These are phyloP conservation scores for Sciurus vulgaris DNA, from an alignment of 2,797 vertebrate genomes.

Conservation along the genomic window DNA sequence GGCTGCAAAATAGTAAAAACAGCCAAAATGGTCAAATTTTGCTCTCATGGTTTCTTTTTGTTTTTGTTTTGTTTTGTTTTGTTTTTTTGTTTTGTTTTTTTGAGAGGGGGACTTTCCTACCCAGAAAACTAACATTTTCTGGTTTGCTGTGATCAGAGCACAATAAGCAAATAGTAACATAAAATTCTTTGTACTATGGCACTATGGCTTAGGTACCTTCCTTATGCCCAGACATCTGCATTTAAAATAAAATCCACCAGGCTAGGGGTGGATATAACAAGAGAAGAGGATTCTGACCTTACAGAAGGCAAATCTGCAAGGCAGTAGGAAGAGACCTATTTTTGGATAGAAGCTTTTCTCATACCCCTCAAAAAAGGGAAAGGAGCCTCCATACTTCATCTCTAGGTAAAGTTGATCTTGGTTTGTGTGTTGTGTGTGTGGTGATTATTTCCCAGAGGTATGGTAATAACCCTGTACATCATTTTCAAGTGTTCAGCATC, in stretches of 20 bases:
- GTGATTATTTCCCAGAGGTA: not conserved
- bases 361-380: not conserved
- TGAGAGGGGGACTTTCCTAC: not conserved
- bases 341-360: not conserved
- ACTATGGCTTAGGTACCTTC: not conserved
- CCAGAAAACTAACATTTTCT: not conserved
- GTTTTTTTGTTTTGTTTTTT: not conserved
- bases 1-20: no score
- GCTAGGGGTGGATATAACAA: not conserved
- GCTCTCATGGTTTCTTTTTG: not conserved
- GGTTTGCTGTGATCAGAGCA: not conserved
- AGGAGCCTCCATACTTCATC: not conserved
- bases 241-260: not conserved
- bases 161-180: not conserved
- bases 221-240: not conserved
- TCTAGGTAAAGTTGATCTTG: not conserved
- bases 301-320: not conserved
- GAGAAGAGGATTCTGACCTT: not conserved
- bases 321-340: not conserved
- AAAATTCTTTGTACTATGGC: not conserved
- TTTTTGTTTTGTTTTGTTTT: not conserved
- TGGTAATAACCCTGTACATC: not conserved
- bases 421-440: no score
- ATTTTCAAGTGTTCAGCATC: not conserved
- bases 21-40: not conserved